Conservation (phyloP, 2,113 vertebrate genomes). For the Entelurus aequoreus region DNA sequence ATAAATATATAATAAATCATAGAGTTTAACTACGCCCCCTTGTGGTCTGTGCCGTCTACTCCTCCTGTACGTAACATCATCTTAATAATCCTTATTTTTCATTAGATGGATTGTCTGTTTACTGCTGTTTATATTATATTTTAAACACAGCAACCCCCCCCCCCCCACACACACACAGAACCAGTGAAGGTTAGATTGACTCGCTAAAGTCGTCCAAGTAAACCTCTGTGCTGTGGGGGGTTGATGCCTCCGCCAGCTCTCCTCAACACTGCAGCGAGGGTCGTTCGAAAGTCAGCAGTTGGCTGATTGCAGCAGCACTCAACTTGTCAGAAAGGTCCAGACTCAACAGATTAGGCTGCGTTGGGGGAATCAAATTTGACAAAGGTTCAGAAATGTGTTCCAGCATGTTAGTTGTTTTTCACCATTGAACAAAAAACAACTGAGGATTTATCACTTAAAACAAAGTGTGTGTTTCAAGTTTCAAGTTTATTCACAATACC, state of each 20-base stretch:
- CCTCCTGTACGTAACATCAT: no score
- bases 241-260: constrained; percentile 1
- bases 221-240: not conserved
- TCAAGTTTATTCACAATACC: no score
- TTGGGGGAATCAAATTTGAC: not conserved
- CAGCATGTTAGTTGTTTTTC: not conserved
- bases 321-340: constrained; percentile 5
- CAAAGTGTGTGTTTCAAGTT: no score
- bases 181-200: constrained; percentile 9
- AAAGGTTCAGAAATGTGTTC: not conserved
- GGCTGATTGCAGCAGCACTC: not conserved
- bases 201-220: constrained; percentile 21
- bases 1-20: no score
- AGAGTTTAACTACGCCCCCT: no score
- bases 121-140: constrained; percentile 8
- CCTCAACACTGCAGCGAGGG: not conserved
- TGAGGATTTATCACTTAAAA: no score
- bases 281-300: constrained; percentile 14
- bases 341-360: not conserved
- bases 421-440: no score
- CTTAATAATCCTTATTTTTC: no score
- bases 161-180: no score
- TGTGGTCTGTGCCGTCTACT: no score
- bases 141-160: constrained; percentile 3
- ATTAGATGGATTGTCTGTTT: not conserved